These are phyloP conservation scores for Acanthisitta chloris DNA, from an alignment of 2,113 vertebrate genomes.

Conservation along the genomic window DNA sequence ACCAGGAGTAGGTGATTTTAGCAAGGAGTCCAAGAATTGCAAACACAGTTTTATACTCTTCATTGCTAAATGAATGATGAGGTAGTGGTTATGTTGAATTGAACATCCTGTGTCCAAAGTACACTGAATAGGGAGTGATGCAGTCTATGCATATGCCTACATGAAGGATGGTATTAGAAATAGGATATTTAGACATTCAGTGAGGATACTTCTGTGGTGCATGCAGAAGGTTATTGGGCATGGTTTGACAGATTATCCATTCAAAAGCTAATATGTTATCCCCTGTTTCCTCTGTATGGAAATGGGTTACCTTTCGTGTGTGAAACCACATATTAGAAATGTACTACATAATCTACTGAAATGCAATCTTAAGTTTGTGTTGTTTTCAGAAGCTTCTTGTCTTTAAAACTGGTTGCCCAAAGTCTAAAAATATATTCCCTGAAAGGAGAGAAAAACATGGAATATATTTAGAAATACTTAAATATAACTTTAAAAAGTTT, in stretches of 20 bases:
- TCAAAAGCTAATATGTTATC: neutral
- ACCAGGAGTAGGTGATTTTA: neutral
- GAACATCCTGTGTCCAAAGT: neutral
- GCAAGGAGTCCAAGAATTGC: neutral
- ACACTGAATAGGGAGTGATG: neutral
- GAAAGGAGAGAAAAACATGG: neutral
- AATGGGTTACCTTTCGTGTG: rapidly evolving
- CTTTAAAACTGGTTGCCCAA: neutral
- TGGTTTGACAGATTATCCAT: neutral
- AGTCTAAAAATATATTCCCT: neutral
- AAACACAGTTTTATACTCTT: neutral
- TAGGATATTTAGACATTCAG: neutral
- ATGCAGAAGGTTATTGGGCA: neutral
- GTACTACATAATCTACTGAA: neutral
- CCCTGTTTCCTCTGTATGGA: neutral
- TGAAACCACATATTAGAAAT: neutral
- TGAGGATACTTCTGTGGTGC: neutral
- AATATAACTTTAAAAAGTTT: conserved; percentile 26
- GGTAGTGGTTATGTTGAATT: neutral
- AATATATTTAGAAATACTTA: conserved; percentile 25
- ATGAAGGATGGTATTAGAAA: neutral
- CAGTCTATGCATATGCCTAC: rapidly evolving
- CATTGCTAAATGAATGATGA: neutral
- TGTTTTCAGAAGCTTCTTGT: neutral
- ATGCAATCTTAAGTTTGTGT: neutral